Percentiles rank a stretch among this genome's conserved stretches.
Conservation (phyloP, 1,140 invertebrate species). For the Procambarus virginalis region DNA sequence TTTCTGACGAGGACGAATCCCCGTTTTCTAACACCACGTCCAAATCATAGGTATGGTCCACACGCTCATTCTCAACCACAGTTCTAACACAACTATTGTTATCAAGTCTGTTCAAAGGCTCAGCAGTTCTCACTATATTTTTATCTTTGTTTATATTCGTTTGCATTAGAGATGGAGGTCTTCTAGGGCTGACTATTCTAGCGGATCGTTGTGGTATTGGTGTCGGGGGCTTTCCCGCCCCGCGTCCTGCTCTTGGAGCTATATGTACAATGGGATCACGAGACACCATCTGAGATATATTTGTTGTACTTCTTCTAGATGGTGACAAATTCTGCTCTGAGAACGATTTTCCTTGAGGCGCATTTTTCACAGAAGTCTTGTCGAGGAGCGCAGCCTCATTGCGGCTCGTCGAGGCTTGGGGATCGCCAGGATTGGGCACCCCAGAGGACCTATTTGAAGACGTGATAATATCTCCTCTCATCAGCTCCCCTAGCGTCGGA, state of each 20-base stretch:
- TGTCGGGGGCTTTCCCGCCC: background rate
- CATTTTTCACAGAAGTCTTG: background rate
- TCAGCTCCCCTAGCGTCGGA: conserved; percentile 46
- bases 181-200: background rate
- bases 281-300: conserved; percentile 27
- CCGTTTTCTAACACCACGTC: conserved; percentile 42
- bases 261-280: background rate
- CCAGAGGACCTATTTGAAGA: conserved; percentile 42
- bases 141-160: background rate
- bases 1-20: background rate
- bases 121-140: background rate
- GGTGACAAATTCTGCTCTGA: conserved; percentile 46
- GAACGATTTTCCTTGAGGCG: conserved; percentile 2
- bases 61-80: background rate
- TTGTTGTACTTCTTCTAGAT: conserved; percentile 30
- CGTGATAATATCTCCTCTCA: conserved; percentile 14
- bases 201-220: conserved; percentile 24
- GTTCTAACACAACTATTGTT: background rate
- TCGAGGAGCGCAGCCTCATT: background rate
- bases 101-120: background rate
- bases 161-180: background rate
- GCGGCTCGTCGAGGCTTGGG: background rate
- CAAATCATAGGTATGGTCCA: conserved; percentile 36
- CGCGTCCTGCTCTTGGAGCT: background rate
- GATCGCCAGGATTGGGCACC: conserved; percentile 8